A percentile compares a stretch with the other conserved stretches of the same genome.
Conservation (phyloP, 2,797 vertebrate genomes). For the Coccyzus lansbergi region DNA sequence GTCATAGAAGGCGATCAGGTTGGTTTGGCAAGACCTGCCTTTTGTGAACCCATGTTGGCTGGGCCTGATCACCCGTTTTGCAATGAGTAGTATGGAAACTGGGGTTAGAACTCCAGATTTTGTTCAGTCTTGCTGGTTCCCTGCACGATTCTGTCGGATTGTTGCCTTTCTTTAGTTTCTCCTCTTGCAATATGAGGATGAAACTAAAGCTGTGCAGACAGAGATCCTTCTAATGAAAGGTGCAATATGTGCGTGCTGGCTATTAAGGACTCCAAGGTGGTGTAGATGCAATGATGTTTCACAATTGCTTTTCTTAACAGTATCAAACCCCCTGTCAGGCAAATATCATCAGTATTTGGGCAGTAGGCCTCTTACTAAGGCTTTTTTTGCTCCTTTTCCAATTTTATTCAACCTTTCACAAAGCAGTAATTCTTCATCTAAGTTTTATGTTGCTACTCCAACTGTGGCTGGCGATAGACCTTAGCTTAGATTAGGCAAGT, state of each 20-base stretch:
- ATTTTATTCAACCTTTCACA: neutral
- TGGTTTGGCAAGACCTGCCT: too few relatives aligned
- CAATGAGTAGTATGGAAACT: neutral
- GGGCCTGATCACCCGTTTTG: too few relatives aligned
- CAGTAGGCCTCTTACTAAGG: neutral
- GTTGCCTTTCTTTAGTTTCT: neutral
- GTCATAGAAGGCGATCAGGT: too few relatives aligned
- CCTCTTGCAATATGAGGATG: neutral
- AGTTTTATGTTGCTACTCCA: neutral
- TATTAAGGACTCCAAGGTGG: neutral
- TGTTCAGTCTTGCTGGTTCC: neutral
- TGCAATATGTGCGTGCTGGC: neutral
- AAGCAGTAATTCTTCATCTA: neutral
- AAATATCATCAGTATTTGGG: neutral
- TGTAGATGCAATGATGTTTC: neutral
- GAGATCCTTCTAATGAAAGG: neutral
- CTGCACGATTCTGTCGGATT: neutral
- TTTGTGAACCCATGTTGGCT: too few relatives aligned
- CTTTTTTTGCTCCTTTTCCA: neutral
- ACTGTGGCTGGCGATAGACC: neutral
- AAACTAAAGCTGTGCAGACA: neutral
- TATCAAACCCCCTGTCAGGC: neutral
- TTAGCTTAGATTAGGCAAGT: neutral
- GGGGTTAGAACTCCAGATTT: neutral
- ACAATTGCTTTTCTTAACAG: neutral